Evolutionary conservation across 2,797 vertebrate genomes (phyloP), one percentile per base, ranked within the genome.

Genomic region (Gastrophryne carolinensis): DNA sequence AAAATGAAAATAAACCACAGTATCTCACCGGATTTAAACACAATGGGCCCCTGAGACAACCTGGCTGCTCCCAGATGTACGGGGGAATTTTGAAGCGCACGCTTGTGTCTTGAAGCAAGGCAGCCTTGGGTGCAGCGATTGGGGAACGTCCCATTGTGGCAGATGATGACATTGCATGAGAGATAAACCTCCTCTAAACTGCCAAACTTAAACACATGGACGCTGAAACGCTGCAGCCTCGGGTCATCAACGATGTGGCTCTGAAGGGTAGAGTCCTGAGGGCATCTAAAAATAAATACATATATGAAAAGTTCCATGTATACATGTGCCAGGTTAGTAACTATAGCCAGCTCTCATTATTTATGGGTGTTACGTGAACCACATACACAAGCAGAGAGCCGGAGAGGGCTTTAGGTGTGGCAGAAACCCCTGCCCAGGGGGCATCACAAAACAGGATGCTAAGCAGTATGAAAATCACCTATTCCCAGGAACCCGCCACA

Each of bases 81-180:
- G 1, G 35, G 6, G 1, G 49, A 15, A 26, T 3, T n/a, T 3
- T 1, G 49, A 26, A 32, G 37, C 15, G 32, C 34, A 2, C 74
- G 74, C 15, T 37, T 54, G 21, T 35, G 37, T 27, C 74, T 70
- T n/a, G 2, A 19, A 34, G 5, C 49, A 3, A 41, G 4, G 26
- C 74, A 77, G 19, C 60, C 67, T 47, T 30, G 53, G 7, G 67
- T 53, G 21, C 78, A 79, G 13, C 78, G 73, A 49, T 76, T 79
- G 3, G 72, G 78, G 5, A 47, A 32, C 1, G 67, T 60, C 8
- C 11, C 10, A 7, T 13, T 53, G 41, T 72, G 78, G 30, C 78
- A 79, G 39, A 76, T 58, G 57, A 79, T 21, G 2, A 79, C 35
- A 35, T 75, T 44, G 7, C 67, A 72, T 67, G 56, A 39, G 21